Base-by-base conservation (phyloP, 2,113 vertebrate genomes). In the Pachyramphus minor region DNA sequence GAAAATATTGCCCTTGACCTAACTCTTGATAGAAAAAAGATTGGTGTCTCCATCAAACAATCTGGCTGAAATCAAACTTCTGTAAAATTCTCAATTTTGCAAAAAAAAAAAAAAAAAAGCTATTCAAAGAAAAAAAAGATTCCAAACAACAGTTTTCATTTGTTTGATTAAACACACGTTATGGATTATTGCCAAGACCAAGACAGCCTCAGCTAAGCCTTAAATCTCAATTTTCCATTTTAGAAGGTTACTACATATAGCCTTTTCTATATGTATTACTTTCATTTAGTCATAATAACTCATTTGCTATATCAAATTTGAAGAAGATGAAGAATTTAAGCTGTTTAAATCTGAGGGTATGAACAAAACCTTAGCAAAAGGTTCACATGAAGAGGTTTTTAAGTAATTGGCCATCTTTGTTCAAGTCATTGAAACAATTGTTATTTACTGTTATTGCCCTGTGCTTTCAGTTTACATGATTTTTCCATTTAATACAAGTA, bases 401-500 rank as follows among this genome's bases (percentile, higher is more conserved):
- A 91, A 91, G 35, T 83, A 94, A 93, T 91, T 64, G 63, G 47
- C 47, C 44, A 76, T 56, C 55, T 92, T 67, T 79, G 45, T 35
- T 87, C 47, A 53, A 88, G 81, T 23, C n/a, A 87, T 42, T 68
- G 81, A 85, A 89, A 60, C 80, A 4, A 94, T 53, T 91, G 78
- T 93, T 90, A 75, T 78, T 94, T 95, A 74, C 49, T 89, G 55
- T 84, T 83, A 87, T 74, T 93, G 68, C 53, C 17, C 59, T 39
- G 20, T 76, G 62, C 31, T 94, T 95, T 83, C 59, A 75, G 81
- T 88, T 95, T 84, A 90, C 81, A 72, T 37, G 80, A 44, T 91
- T 95, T 94, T 93, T 60, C 49, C 73, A 86, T 95, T 95, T 88
- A 86, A 88, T 84, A 84, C 44, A 84, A 90, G 55, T 44, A 88